Evolutionary conservation across 2,888 invertebrate species (phyloP).

Genomic region (Acronicta alni): DNA sequence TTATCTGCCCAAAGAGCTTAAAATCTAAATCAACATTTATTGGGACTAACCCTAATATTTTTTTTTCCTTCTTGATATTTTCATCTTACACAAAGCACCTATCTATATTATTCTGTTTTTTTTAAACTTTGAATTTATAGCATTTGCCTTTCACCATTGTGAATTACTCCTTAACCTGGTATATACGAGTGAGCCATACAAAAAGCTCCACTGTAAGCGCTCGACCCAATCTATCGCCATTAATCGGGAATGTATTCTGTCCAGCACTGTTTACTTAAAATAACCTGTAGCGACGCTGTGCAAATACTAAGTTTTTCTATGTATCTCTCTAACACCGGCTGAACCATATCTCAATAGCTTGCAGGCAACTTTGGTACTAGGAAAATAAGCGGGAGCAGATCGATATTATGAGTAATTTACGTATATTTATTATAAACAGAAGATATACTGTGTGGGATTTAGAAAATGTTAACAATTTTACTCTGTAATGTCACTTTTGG

Average conservation of each 20-base stretch:
- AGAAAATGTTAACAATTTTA: neutral
- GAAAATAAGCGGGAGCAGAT: slow-evolving; percentile 35
- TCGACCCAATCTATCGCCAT: slow-evolving; percentile 76
- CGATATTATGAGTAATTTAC: slow-evolving; percentile 2
- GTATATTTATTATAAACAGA: neutral
- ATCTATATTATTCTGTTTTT: too few species aligned
- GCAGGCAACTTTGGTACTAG: slow-evolving; percentile 40
- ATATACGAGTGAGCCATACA: slow-evolving; percentile 52
- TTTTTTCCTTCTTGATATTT: too few species aligned
- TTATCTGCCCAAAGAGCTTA: too few species aligned
- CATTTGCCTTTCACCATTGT: slow-evolving; percentile 35
- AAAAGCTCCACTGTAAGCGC: slow-evolving; percentile 61
- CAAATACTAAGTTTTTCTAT: slow-evolving; percentile 59
- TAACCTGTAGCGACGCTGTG: slow-evolving; percentile 52
- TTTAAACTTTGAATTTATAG: slow-evolving; percentile 9
- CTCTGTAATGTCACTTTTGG: neutral
- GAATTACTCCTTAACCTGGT: slow-evolving; percentile 37
- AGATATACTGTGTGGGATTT: neutral
- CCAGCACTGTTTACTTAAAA: slow-evolving; percentile 65
- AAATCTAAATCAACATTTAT: too few species aligned
- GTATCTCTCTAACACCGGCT: slow-evolving; percentile 41
- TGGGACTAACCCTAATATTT: too few species aligned
- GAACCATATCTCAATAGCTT: slow-evolving; percentile 60
- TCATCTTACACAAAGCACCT: too few species aligned
- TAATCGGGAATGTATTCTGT: slow-evolving; percentile 76